phyloP scores from a whole-genome alignment of 2,888 invertebrate genomes.

The Isotomurus palustris region DNA sequence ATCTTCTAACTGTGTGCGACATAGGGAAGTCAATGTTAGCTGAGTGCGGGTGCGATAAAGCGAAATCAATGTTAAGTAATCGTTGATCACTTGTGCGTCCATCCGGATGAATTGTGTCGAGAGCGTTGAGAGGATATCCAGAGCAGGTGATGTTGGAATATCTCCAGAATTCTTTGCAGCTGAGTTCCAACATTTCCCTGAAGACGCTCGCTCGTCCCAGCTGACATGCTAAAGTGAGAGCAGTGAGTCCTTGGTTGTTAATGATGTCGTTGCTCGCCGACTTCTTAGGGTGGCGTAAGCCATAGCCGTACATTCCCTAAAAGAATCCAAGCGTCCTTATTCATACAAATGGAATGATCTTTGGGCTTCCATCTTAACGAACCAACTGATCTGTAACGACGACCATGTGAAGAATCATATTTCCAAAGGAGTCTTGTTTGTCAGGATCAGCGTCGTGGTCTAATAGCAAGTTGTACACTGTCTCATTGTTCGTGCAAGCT shows the following conservation, averaged over 20 bases:
- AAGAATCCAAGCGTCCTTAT: not conserved
- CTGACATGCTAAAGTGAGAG: conserved; percentile 92
- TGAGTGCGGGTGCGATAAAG: not conserved
- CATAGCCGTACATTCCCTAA: conserved; percentile 98
- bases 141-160: conserved; percentile 99
- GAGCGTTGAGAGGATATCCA: conserved; percentile 90
- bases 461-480: conserved; percentile 89
- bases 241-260: conserved; percentile 86
- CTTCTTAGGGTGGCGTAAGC: conserved; percentile 85
- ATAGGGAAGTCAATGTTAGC: not conserved
- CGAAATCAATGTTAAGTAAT: not conserved
- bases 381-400: conserved; percentile 96
- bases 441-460: conserved; percentile 93
- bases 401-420: conserved; percentile 99
- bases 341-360: not conserved
- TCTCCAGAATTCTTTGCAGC: conserved; percentile 93
- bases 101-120: conserved; percentile 91
- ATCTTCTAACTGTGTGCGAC: not conserved
- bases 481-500: conserved; percentile 94
- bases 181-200: conserved; percentile 94
- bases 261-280: conserved; percentile 88
- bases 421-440: conserved; percentile 92
- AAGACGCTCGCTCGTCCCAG: conserved; percentile 94
- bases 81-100: conserved; percentile 78
- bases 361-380: conserved; percentile 26